Percentiles rank a stretch among this genome's conserved stretches.
Conservation (phyloP, 2,797 vertebrate species). For the Lithobates pipiens region DNA sequence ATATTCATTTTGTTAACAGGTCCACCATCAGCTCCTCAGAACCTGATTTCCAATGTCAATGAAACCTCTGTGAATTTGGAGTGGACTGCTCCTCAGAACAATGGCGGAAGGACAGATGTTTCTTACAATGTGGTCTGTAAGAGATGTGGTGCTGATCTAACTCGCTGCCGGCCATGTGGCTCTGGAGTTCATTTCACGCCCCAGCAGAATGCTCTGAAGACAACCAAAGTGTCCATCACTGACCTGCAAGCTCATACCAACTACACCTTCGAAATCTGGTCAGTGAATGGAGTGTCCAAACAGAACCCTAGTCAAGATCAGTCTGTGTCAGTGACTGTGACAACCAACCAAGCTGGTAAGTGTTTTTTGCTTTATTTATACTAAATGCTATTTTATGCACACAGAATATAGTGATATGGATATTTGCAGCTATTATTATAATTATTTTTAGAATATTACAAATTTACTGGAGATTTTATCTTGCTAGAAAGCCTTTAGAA, state of each 20-base stretch:
- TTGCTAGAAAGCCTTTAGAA: background rate
- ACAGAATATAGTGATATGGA: background rate
- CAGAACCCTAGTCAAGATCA: conserved; percentile 91
- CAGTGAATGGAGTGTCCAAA: conserved; percentile 92
- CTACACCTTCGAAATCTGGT: conserved; percentile 98
- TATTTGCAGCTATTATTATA: background rate
- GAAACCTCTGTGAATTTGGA: conserved; percentile 97
- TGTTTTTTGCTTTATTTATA: background rate
- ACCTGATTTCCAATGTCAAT: conserved; percentile 96
- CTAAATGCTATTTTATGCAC: background rate
- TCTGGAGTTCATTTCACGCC: conserved; percentile 92
- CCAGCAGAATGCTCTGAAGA: conserved; percentile 87
- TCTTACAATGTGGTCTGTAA: conserved; percentile 95
- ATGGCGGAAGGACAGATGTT: conserved; percentile 90
- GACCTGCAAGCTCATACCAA: conserved; percentile 97
- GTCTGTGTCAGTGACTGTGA: conserved; percentile 93
- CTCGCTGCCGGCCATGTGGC: conserved; percentile 89
- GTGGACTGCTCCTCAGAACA: conserved; percentile 89
- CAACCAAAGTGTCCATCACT: conserved; percentile 91
- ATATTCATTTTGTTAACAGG: conserved; percentile 72
- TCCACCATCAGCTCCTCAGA: conserved; percentile 90
- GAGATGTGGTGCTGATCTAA: conserved; percentile 84
- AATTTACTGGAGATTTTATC: too few relatives aligned
- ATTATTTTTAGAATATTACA: too few relatives aligned
- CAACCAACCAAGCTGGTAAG: conserved; percentile 97